These are phyloP conservation scores for Spatulosminthurus flaviceps DNA, from an alignment of 2,888 invertebrate genomes.

Conservation along the genomic window DNA sequence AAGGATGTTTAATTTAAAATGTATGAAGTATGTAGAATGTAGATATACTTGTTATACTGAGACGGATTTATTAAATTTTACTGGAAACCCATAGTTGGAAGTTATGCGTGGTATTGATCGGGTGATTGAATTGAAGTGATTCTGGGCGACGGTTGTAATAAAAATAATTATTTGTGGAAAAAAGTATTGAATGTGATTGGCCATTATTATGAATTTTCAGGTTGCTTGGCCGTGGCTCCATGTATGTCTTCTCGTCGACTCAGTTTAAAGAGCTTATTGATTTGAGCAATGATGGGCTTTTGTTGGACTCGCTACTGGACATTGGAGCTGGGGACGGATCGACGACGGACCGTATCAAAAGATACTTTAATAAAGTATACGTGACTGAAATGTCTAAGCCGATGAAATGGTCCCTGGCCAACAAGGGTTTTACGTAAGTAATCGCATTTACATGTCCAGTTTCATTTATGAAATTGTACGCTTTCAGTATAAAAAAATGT, in stretches of 20 bases:
- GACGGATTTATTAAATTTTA: too few species aligned
- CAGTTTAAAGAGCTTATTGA: conserved; percentile 78
- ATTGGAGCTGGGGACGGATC: conserved; percentile 96
- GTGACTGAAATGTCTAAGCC: conserved; percentile 91
- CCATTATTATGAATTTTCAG: conserved; percentile 68
- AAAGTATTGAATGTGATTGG: neutral
- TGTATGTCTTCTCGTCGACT: conserved; percentile 91
- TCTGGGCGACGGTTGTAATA: too few species aligned
- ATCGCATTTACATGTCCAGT: conserved; percentile 25
- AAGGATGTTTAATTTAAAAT: too few species aligned
- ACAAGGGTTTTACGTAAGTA: conserved; percentile 81
- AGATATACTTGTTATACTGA: too few species aligned
- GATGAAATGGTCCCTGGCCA: conserved; percentile 83
- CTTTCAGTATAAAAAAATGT: conserved; percentile 8
- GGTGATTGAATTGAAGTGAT: too few species aligned
- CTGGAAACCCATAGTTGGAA: too few species aligned
- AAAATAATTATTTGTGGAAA: neutral
- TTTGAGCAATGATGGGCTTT: conserved; percentile 60
- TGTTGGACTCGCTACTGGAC: conserved; percentile 73
- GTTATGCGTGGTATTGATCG: too few species aligned
- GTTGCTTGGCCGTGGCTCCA: conserved; percentile 88
- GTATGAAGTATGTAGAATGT: too few species aligned
- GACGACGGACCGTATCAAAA: conserved; percentile 82
- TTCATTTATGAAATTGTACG: neutral
- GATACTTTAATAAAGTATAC: conserved; percentile 78